A percentile compares a stretch with the other conserved stretches of the same genome.
phyloP scores from a whole-genome alignment of 2,797 vertebrate genomes.

The Eulemur albifrons region DNA sequence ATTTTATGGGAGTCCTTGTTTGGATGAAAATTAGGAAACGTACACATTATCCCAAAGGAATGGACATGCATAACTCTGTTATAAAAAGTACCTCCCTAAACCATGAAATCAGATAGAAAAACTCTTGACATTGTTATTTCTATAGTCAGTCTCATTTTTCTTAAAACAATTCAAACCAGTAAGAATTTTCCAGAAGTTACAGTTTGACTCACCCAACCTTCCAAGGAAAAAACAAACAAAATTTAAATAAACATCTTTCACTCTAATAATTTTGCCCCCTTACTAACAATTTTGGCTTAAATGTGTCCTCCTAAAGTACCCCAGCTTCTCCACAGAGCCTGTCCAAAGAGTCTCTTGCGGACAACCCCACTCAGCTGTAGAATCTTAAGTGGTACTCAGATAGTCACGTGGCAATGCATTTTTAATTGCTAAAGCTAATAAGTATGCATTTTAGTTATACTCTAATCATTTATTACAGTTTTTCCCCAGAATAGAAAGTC shows the following conservation, averaged over 20 bases:
- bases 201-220: neutral
- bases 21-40: neutral
- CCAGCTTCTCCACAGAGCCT: neutral
- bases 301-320: neutral
- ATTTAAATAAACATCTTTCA: conserved; percentile 18
- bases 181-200: conserved; percentile 30
- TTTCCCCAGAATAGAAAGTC: conserved; percentile 31
- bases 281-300: neutral
- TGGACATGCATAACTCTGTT: neutral
- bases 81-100: neutral
- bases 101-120: neutral
- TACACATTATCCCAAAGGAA: neutral
- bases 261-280: neutral
- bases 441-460: conserved; percentile 66
- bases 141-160: conserved; percentile 4
- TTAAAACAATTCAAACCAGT: conserved; percentile 25
- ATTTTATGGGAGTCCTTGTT: neutral
- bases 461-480: conserved; percentile 50
- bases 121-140: neutral
- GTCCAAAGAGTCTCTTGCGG: neutral
- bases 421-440: conserved; percentile 61
- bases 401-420: neutral
- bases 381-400: neutral
- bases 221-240: conserved; percentile 30
- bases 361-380: neutral